These are phyloP conservation scores for Cyrtodaria siliqua DNA, from an alignment of 2,888 invertebrate species.

Conservation along the genomic window DNA sequence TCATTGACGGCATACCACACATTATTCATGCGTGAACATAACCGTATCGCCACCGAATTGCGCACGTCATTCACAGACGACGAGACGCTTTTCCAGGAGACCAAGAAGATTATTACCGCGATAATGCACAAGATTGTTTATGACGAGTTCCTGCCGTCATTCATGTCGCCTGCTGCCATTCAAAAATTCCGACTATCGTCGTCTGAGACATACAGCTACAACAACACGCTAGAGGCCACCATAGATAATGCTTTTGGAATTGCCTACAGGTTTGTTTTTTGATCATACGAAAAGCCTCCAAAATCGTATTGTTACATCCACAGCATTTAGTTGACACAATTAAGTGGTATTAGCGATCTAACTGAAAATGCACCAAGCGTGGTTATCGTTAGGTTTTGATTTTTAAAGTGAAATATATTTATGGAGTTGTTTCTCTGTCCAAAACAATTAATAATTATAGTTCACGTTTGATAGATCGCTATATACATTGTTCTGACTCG, in stretches of 20 bases:
- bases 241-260: conserved; percentile 32
- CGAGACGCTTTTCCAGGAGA: conserved; percentile 18
- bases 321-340: too few species aligned
- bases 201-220: not conserved
- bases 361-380: too few species aligned
- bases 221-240: conserved; percentile 3
- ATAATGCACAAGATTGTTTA: conserved; percentile 33
- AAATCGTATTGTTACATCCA: too few species aligned
- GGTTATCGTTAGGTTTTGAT: too few species aligned
- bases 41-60: conserved; percentile 59
- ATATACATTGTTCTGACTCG: too few species aligned
- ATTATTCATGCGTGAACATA: conserved; percentile 68
- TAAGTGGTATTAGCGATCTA: too few species aligned
- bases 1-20: conserved; percentile 63
- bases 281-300: too few species aligned
- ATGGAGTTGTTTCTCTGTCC: too few species aligned
- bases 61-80: conserved; percentile 18
- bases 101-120: conserved; percentile 16
- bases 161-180: conserved; percentile 8
- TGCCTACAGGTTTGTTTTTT: conserved; percentile 17
- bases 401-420: too few species aligned
- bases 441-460: too few species aligned
- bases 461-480: too few species aligned
- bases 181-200: not conserved
- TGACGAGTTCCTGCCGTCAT: conserved; percentile 28